These are phyloP conservation scores for Gallinago media DNA, from an alignment of 2,113 vertebrate species.

Conservation along the genomic window DNA sequence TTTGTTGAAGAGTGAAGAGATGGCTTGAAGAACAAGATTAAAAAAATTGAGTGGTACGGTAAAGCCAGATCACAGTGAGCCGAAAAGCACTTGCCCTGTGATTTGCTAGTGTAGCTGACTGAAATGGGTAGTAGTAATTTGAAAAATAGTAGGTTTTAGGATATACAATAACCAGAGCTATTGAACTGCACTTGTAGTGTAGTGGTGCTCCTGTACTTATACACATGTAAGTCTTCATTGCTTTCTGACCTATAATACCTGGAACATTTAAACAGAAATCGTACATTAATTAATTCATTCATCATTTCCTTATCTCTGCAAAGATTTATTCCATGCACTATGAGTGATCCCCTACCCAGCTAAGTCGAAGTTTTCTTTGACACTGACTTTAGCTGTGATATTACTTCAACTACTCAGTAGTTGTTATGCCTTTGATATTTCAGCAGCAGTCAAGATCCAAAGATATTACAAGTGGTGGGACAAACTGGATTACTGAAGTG, in stretches of 20 bases:
- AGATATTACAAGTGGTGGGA: not conserved
- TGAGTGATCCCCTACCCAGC: not conserved
- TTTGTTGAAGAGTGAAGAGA: not conserved
- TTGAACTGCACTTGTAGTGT: not conserved
- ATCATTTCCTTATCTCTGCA: not conserved
- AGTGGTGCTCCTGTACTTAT: not conserved
- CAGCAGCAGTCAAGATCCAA: not conserved
- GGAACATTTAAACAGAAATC: not conserved
- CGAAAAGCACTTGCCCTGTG: not conserved
- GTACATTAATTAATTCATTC: not conserved
- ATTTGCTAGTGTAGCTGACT: not conserved
- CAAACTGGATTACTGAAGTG: not conserved
- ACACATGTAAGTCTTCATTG: fast-evolving
- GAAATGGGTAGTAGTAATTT: not conserved
- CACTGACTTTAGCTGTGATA: not conserved
- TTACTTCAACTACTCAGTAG: not conserved
- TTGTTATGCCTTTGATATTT: not conserved
- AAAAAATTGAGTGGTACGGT: not conserved
- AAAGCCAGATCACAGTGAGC: not conserved
- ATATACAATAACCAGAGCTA: not conserved
- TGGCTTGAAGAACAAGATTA: not conserved
- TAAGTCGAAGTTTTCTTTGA: not conserved
- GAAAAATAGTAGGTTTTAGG: not conserved
- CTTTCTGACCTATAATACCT: not conserved
- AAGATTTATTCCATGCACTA: not conserved